phyloP scores from a whole-genome alignment of 1,140 invertebrate genomes.

The Solenopsis invicta region DNA sequence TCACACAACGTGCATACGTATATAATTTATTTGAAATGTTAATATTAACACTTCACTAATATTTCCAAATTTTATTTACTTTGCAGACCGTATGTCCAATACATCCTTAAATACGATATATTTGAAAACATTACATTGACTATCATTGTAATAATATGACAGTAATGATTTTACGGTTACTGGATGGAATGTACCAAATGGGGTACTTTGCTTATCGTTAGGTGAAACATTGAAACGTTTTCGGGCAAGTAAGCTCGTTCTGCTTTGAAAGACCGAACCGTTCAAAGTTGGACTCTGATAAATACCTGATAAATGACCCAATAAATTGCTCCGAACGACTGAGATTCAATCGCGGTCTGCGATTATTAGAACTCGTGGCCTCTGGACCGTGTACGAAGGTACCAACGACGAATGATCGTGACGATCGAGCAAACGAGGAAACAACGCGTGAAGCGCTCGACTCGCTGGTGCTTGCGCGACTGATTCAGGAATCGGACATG shows the following conservation, averaged over 20 bases:
- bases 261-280: not conserved
- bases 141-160: too few relatives aligned
- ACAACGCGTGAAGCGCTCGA: constrained; percentile 56
- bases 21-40: too few relatives aligned
- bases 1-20: too few relatives aligned
- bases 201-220: not conserved
- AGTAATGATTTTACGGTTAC: too few relatives aligned
- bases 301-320: constrained; percentile 29
- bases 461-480: constrained; percentile 80
- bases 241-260: not conserved
- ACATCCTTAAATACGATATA: too few relatives aligned
- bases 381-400: not conserved
- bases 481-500: constrained; percentile 81
- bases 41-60: too few relatives aligned
- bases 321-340: constrained; percentile 16
- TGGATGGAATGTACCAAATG: too few relatives aligned
- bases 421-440: constrained; percentile 14
- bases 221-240: not conserved
- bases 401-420: not conserved
- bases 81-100: too few relatives aligned
- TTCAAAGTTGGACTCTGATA: not conserved
- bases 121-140: too few relatives aligned
- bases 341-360: not conserved
- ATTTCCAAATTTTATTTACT: too few relatives aligned
- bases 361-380: not conserved